These are phyloP conservation scores for Tetragonisca angustula DNA, from an alignment of 2,888 invertebrate genomes.

Conservation along the genomic window DNA sequence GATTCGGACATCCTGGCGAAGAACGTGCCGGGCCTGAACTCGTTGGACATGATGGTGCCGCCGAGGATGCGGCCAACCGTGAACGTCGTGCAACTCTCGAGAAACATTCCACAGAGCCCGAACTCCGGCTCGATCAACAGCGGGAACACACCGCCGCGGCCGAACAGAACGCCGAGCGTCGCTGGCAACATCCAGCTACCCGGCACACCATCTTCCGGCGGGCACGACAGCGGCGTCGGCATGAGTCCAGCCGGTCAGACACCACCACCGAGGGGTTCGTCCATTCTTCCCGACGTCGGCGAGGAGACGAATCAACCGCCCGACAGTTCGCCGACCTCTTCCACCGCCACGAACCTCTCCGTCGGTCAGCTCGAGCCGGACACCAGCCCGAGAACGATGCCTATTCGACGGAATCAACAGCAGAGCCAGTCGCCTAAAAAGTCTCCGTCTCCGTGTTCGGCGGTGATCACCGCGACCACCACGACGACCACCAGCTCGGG, in stretches of 20 bases:
- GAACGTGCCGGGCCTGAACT: conserved; percentile 86
- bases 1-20: conserved; percentile 83
- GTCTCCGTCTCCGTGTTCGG: conserved; percentile 76
- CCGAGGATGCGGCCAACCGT: conserved; percentile 84
- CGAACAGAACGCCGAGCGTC: conserved; percentile 78
- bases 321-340: conserved; percentile 76
- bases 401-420: conserved; percentile 69
- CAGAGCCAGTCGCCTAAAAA: conserved; percentile 79
- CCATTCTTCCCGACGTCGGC: conserved; percentile 80
- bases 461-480: conserved; percentile 54
- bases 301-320: conserved; percentile 81
- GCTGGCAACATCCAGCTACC: conserved; percentile 79
- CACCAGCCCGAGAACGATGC: conserved; percentile 68
- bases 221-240: conserved; percentile 82
- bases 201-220: conserved; percentile 82
- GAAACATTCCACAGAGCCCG: conserved; percentile 81
- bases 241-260: conserved; percentile 83
- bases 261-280: conserved; percentile 77
- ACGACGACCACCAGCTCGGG: conserved; percentile 64
- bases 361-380: conserved; percentile 73
- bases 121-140: conserved; percentile 79
- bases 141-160: conserved; percentile 79
- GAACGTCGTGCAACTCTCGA: conserved; percentile 87
- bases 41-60: conserved; percentile 87
- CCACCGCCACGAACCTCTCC: conserved; percentile 76